Evolutionary conservation across 2,113 vertebrate genomes (phyloP), one percentile per base, ranked within the genome.

Genomic region (Peucedramus taeniatus): DNA sequence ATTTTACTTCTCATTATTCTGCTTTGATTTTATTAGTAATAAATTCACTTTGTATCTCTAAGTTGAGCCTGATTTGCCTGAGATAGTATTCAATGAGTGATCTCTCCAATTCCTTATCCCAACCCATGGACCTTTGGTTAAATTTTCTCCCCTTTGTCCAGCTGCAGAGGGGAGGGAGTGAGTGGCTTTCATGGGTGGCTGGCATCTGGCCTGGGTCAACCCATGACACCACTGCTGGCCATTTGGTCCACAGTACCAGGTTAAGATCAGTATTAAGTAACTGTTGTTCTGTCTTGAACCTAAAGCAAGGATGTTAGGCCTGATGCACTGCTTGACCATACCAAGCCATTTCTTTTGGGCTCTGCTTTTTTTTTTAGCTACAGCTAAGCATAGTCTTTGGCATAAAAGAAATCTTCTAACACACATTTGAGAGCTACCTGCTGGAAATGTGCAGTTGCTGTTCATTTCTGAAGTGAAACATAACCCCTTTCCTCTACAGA

Each of bases 141-240:
- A 33, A 33, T 54, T 23, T 54, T 7, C 18, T 54, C 18, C 2
- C 9, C 28, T 54, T 14, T 39, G 22, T 8, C 57, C 69, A 54
- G 18, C 18, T 47, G 14, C 49, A 64, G 28, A 47, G 59, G 11
- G 16, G 27, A 27, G 16, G 35, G 45, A 27, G 22, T 27, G 17
- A 45, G 57, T 1, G 2, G 33, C 4, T 28, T 72, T 54, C 8
- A 4, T 6, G 28, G 17, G 14, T 45, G 5, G 18, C 49, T 47
- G 49, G 18, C 15, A 33, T 15, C 39, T 63, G 47, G 47, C 33
- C 49, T 37, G 39, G 26, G 22, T 11, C 33, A 54, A 27, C 6
- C 23, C 40, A 18, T 1, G 1, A 12, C 40, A 53, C 22, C 49
- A 54, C 11, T 0, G 1, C 15, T 47, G 49, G 18, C 22, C 23